Percentiles rank a stretch among this genome's conserved stretches.
phyloP scores from a whole-genome alignment of 1,140 invertebrate species.

The Bombus confusus region DNA sequence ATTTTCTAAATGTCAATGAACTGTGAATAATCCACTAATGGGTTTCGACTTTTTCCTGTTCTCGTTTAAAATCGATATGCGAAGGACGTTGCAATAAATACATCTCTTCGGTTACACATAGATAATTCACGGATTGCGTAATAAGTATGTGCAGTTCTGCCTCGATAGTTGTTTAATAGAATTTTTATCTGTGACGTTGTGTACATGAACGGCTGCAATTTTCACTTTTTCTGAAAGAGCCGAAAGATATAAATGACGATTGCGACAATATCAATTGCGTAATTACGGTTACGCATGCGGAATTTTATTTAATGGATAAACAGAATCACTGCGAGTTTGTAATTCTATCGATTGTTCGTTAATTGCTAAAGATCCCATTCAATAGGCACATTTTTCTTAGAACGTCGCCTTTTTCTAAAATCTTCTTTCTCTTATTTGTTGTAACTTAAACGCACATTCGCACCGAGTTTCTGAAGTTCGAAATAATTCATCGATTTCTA shows the following conservation, averaged over 20 bases:
- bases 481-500: neutral
- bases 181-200: neutral
- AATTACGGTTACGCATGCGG: neutral
- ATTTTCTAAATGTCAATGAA: neutral
- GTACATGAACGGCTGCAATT: neutral
- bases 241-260: neutral
- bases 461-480: rapidly evolving
- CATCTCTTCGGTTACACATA: neutral
- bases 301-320: neutral
- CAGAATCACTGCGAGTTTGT: neutral
- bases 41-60: neutral
- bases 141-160: neutral
- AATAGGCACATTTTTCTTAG: neutral
- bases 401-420: neutral
- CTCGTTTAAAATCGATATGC: neutral
- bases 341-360: neutral
- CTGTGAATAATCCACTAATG: neutral
- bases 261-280: neutral
- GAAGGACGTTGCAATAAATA: too few relatives aligned
- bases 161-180: neutral
- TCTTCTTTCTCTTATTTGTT: neutral
- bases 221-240: neutral
- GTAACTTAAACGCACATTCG: neutral
- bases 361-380: neutral
- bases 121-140: neutral